Evolutionary conservation across 1,140 invertebrate species (phyloP), one percentile per base, ranked within the genome.

Genomic region (Penaeus indicus): DNA sequence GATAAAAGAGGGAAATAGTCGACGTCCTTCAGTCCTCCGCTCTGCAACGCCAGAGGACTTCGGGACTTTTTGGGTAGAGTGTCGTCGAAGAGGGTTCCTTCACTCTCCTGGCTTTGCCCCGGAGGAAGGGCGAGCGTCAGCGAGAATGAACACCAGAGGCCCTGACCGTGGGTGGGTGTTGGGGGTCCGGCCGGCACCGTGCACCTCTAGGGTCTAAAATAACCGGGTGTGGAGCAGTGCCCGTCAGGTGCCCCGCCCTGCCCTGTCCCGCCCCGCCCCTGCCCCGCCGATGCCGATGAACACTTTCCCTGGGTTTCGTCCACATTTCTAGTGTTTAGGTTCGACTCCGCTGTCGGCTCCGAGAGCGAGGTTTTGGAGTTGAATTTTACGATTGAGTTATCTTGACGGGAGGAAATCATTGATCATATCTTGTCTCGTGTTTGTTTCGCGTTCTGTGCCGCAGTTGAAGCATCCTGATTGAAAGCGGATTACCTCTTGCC

Each of bases 181-280:
- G 82, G 62, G 60, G 84, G 69, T 88, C 87, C 87, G 84, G 72
- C 67, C 67, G 81, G 87, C 87, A 88, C 80, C 87, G 60, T 78
- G 27, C 81, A 62, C 87, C 81, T 83, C 75, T 63, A 32, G 72
- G 87, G 81, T 84, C 87, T 88, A 88, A 88, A 88, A 88, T 88
- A 88, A 84, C 81, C 87, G 27, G 61, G 61, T 75, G 47, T 75
- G 47, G 85, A 54, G 64, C 25, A 63, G 77, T 86, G 85, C 85
- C 85, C 85, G 85, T 67, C 77, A 67, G 61, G 67, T 86, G 85
- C 85, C 85, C 85, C 84, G 62, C 69, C 54, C 54, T 54, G 54
- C 54, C 54, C 54, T 54, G 54, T 13, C 54, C 54, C 54, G 54
- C 54, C 54, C 54, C 54, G 54, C 54, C 54, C 54, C 54, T 54